phyloP scores from a whole-genome alignment of 2,888 invertebrate genomes.

The Melanotus villosus region DNA sequence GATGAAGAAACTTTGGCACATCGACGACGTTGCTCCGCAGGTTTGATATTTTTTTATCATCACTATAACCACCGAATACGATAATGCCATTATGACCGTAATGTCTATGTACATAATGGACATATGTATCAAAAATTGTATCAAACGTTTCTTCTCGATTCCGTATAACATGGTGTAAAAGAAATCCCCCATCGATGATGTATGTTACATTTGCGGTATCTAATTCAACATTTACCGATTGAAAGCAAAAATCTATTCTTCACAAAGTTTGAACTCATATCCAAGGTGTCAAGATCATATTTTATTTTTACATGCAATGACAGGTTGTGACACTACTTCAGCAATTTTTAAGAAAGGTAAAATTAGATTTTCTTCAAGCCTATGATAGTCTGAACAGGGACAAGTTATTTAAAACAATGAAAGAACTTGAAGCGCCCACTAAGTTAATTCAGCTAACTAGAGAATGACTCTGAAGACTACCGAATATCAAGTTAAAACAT shows the following conservation, averaged over 20 bases:
- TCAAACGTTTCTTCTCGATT: too few species aligned
- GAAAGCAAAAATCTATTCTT: conserved; percentile 51
- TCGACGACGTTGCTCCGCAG: conserved; percentile 55
- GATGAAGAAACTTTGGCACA: conserved; percentile 54
- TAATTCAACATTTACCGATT: conserved; percentile 52
- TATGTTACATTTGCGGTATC: too few species aligned
- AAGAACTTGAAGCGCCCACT: too few species aligned
- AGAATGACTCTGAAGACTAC: too few species aligned
- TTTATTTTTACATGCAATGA: conserved; percentile 47
- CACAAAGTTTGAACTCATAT: conserved; percentile 51
- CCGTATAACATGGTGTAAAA: conserved; percentile 57
- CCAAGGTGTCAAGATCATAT: conserved; percentile 48
- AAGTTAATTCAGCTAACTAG: too few species aligned
- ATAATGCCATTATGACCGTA: conserved; percentile 51
- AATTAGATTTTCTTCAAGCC: too few species aligned
- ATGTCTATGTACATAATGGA: conserved; percentile 54
- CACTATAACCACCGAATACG: conserved; percentile 59
- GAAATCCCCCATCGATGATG: conserved; percentile 57
- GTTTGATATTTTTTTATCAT: conserved; percentile 54
- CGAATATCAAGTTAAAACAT: too few species aligned
- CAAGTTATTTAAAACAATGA: too few species aligned
- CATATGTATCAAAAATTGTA: too few species aligned
- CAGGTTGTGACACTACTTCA: too few species aligned
- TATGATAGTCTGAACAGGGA: too few species aligned
- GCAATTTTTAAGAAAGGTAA: conserved; percentile 51